Evolutionary conservation across 2,888 invertebrate genomes (phyloP), one percentile per base, ranked within the genome.

Genomic region (Drosophila recens): DNA sequence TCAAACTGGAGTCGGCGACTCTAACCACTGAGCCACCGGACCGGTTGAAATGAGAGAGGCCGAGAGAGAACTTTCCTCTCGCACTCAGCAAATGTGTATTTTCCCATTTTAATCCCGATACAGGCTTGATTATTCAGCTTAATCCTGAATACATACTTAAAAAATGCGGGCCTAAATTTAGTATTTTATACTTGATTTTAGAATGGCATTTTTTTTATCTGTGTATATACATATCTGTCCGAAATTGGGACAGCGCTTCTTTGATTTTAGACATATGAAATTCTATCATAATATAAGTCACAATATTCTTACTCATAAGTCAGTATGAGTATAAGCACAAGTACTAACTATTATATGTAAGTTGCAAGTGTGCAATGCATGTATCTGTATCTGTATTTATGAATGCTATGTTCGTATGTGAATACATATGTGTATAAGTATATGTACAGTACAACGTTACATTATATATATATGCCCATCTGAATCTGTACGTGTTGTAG

Each of bases 401-500:
- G 20, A 11, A 20, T 20, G 4, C 3, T 30, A 34, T 34, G 13
- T 17, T 34, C 17, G 17, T 33, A 49, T 54, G 33, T 27, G 27
- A 17, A 36, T 9, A 56, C 38, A 4, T 38, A 27, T 0, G 34
- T 10, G 13, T 34, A 13, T 20, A 17, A 17, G 15, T 43, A 33
- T 13, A 43, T 13, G 34, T 17, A 8, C 11, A 10, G 11, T n/a
- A n/a, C n/a, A n/a, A n/a, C n/a, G n/a, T n/a, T n/a, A n/a, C n/a
- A n/a, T n/a, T n/a, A n/a, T n/a, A n/a, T n/a, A 15, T 59, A 30
- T 59, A 33, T 51, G 51, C 13, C 20, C 34, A 62, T 73, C 36
- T 58, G 49, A 53, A 34, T 67, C 17, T 56, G 17, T 73, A 51
- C 46, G 48, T 67, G 56, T 58, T 54, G 64, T 63, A 65, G 46